Percentiles rank a stretch among this genome's conserved stretches.
These are phyloP conservation scores for Bubo bubo DNA, from an alignment of 2,113 vertebrate genomes.

Conservation along the genomic window DNA sequence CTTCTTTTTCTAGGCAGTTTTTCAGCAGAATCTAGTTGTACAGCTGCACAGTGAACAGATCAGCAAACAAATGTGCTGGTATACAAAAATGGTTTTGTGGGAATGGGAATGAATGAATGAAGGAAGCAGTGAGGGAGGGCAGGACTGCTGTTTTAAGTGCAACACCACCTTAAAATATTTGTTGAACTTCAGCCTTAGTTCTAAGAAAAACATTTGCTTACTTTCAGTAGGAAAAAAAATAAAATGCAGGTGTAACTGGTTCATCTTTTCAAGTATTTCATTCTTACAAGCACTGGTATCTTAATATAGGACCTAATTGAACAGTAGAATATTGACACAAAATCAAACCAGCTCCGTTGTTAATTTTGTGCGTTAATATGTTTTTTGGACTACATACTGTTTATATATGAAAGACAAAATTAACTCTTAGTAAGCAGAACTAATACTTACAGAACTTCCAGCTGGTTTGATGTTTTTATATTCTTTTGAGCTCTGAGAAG, in stretches of 20 bases:
- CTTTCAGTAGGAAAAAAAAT: background rate
- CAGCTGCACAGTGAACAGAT: slow-evolving; percentile 44
- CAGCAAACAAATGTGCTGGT: slow-evolving; percentile 43
- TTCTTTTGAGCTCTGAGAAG: background rate
- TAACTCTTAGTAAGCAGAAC: background rate
- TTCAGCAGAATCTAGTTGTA: slow-evolving; percentile 28
- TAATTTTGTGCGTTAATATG: background rate
- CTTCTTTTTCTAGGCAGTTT: background rate
- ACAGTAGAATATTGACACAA: background rate
- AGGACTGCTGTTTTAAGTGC: background rate
- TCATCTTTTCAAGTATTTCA: background rate
- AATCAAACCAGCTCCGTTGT: background rate
- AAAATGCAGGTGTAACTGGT: background rate
- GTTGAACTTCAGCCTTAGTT: background rate
- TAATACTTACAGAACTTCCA: background rate
- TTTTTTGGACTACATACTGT: background rate
- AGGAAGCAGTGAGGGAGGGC: background rate
- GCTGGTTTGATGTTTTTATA: background rate
- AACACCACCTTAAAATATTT: background rate
- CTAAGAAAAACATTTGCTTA: background rate
- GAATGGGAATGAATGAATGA: background rate
- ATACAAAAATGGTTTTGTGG: background rate
- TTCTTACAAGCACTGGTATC: background rate
- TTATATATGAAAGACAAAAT: background rate
- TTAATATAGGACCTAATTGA: background rate